Conservation (phyloP, 1,140 invertebrate genomes). For the Zaprionus lachaisei region DNA sequence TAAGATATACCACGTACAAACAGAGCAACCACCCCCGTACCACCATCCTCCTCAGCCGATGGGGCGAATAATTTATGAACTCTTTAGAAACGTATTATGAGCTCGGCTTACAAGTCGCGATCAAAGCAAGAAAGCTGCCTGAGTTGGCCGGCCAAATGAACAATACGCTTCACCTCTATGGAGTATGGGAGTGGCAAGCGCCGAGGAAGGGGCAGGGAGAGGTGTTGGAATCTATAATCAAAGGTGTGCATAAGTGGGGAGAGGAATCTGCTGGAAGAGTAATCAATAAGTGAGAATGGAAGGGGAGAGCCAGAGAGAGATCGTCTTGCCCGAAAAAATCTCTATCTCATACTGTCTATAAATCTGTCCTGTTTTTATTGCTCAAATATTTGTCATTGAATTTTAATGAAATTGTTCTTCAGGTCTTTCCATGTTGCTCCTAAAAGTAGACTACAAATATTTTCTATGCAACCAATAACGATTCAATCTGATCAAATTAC, state of each 20-base stretch:
- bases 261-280: neutral
- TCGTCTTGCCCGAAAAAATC: no score
- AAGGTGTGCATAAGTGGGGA: neutral
- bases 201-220: neutral
- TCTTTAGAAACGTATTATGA: slow-evolving; percentile 25
- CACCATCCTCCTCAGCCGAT: neutral
- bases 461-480: neutral
- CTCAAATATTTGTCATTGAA: no score
- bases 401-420: no score
- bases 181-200: neutral
- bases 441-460: neutral
- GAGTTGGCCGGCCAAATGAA: neutral
- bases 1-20: slow-evolving; percentile 25
- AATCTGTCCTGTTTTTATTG: no score
- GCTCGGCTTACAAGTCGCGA: neutral
- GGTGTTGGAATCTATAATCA: neutral
- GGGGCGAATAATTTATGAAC: slow-evolving; percentile 25
- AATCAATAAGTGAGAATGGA: neutral
- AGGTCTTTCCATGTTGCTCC: neutral
- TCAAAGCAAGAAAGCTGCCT: neutral
- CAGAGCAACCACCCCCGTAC: neutral
- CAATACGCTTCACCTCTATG: neutral
- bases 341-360: no score
- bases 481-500: neutral
- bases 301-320: neutral